phyloP scores from a whole-genome alignment of 2,797 vertebrate species.

The Florisuga fusca region DNA sequence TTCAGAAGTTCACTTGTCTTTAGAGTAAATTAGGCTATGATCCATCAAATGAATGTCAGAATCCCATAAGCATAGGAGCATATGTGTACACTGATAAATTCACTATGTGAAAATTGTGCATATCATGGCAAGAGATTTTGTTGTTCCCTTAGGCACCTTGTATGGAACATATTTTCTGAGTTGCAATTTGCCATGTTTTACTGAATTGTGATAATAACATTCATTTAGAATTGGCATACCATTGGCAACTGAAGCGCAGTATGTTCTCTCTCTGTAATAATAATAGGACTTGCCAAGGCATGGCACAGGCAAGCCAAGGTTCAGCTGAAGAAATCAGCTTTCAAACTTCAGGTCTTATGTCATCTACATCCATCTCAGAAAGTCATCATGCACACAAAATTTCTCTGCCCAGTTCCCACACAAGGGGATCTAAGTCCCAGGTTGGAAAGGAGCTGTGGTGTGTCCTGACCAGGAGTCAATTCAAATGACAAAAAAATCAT shows the following conservation, averaged over 20 bases:
- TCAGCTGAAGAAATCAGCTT: not conserved
- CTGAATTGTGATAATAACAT: constrained; percentile 27
- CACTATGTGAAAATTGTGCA: not conserved
- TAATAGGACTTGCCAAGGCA: not conserved
- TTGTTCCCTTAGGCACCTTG: not conserved
- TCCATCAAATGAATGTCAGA: constrained; percentile 38
- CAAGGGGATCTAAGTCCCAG: not conserved
- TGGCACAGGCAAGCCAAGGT: not conserved
- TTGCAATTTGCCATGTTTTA: constrained; percentile 28
- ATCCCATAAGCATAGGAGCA: not conserved
- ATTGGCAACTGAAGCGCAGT: not conserved
- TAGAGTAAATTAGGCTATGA: constrained; percentile 58
- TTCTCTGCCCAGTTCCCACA: not conserved
- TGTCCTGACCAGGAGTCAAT: not conserved
- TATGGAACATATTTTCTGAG: constrained; percentile 27
- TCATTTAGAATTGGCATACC: not conserved
- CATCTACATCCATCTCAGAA: not conserved
- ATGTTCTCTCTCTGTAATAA: not conserved
- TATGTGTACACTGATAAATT: constrained; percentile 14
- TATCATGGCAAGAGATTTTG: not conserved
- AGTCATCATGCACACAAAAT: rapidly evolving
- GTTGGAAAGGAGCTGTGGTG: not conserved
- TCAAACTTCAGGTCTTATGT: not conserved
- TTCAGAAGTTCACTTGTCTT: constrained; percentile 36
- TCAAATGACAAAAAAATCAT: not conserved